These are phyloP conservation scores for Mus spicilegus DNA, from an alignment of 2,113 vertebrate genomes.

Conservation along the genomic window DNA sequence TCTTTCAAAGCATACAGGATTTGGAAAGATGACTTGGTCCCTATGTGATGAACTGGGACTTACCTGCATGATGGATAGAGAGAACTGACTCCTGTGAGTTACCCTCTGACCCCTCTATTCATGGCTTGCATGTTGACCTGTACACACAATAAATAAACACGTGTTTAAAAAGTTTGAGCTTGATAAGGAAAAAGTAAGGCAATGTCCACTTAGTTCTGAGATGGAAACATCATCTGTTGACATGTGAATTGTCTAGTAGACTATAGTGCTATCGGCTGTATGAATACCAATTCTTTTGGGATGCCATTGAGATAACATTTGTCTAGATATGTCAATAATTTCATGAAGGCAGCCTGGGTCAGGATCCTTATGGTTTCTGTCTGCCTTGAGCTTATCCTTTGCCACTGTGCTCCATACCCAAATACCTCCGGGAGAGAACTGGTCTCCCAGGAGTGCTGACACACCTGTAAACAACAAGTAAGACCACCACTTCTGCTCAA, in stretches of 20 bases:
- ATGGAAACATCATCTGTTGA: not conserved
- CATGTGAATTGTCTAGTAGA: not conserved
- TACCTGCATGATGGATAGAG: too few relatives aligned
- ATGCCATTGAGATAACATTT: constrained; percentile 7
- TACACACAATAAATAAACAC: not conserved
- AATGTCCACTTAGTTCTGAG: not conserved
- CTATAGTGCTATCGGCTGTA: not conserved
- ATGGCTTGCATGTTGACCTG: not conserved
- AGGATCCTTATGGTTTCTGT: too few relatives aligned
- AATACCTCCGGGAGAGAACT: too few relatives aligned
- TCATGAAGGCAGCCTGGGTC: not conserved
- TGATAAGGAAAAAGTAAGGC: not conserved
- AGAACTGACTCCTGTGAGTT: not conserved
- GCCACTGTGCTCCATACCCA: too few relatives aligned
- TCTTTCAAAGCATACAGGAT: not conserved
- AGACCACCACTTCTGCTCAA: too few relatives aligned
- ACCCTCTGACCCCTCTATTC: not conserved
- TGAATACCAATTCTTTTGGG: not conserved
- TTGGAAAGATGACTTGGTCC: too few relatives aligned
- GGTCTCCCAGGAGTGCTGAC: too few relatives aligned
- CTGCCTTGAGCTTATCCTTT: too few relatives aligned
- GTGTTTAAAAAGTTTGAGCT: not conserved
- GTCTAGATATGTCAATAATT: not conserved
- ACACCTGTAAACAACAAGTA: too few relatives aligned
- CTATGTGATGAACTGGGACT: not conserved